Base-by-base conservation (phyloP, 2,888 invertebrate species). In the Tenthredo livida region DNA sequence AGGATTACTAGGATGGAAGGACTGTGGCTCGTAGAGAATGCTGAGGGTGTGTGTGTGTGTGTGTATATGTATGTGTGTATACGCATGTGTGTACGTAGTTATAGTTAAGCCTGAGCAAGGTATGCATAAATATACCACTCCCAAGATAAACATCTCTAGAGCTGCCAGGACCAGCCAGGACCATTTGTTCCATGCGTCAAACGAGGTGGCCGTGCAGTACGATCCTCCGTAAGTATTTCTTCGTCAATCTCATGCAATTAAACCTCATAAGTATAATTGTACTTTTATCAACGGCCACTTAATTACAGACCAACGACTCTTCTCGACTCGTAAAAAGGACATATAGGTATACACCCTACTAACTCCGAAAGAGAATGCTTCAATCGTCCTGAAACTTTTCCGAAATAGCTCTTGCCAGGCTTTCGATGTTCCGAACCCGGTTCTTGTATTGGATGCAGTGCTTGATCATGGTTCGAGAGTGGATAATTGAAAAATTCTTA, bases 111-210 rank as follows among this genome's bases (percentile, higher is more conserved):
- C 80, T 80, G 25, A 80, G 25, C 61, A 80, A 80, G 80, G 80
- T 80, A 80, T 80, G 80, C 91, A 92, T 91, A 91, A 92, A 92
- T 92, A 91, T 90, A 90, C 90, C 90, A 90, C 89, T 88, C 87
- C 88, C 88, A 88, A 90, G 92, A 92, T 93, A 91, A 90, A 88
- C 88, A 93, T 93, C 92, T 90, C 86, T 87, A 88, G 58, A 61
- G 61, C 89, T 87, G 89, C 89, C 90, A 90, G 90, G 91, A 90
- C 91, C 92, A 47, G 50, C 54, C 50, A 73, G 73, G 73, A 73
- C 73, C 73, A 73, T 73, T 43, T 73, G 73, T 73, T 73, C 40
- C 73, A 43, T 43, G 73, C 29, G n/a, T 73, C n/a, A 33, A 70
- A 70, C 73, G 9, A 70, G n/a, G 21, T 43, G 21, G 40, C 73